Conservation (phyloP, 2,797 vertebrate genomes). For the Remorina albescens region DNA sequence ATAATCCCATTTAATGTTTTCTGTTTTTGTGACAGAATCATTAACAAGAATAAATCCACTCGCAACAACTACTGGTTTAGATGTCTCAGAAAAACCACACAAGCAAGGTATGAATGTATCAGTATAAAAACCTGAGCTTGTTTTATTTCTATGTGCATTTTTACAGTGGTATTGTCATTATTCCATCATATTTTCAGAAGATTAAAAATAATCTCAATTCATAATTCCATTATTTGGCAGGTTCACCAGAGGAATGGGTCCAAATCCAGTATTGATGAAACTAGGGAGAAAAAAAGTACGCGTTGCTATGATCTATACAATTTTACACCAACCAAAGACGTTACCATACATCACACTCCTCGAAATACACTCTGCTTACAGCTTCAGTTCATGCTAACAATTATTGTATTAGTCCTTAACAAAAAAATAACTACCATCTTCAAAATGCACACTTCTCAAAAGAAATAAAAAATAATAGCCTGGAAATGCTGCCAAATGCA, state of each 20-base stretch:
- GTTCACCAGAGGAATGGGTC: conserved; percentile 79
- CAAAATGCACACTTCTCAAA: conserved; percentile 59
- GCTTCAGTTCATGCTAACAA: conserved; percentile 57
- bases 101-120: conserved; percentile 72
- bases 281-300: conserved; percentile 35
- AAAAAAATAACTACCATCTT: conserved; percentile 52
- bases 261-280: conserved; percentile 75
- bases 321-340: conserved; percentile 74
- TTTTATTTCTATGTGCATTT: conserved; percentile 69
- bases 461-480: conserved; percentile 63
- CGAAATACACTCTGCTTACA: conserved; percentile 56
- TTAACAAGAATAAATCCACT: conserved; percentile 58
- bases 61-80: conserved; percentile 56
- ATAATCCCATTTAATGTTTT: conserved; percentile 36
- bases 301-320: conserved; percentile 72
- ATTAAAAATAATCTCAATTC: conserved; percentile 52
- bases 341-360: conserved; percentile 57
- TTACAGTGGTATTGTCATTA: conserved; percentile 51
- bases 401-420: conserved; percentile 48
- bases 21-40: conserved; percentile 68
- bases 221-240: conserved; percentile 72
- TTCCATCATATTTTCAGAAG: conserved; percentile 31
- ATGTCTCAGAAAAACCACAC: conserved; percentile 66
- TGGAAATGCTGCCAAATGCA: conserved; percentile 60
- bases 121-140: conserved; percentile 79